phyloP scores from a whole-genome alignment of 2,888 invertebrate genomes.

The Lissocephala sabroskyi region DNA sequence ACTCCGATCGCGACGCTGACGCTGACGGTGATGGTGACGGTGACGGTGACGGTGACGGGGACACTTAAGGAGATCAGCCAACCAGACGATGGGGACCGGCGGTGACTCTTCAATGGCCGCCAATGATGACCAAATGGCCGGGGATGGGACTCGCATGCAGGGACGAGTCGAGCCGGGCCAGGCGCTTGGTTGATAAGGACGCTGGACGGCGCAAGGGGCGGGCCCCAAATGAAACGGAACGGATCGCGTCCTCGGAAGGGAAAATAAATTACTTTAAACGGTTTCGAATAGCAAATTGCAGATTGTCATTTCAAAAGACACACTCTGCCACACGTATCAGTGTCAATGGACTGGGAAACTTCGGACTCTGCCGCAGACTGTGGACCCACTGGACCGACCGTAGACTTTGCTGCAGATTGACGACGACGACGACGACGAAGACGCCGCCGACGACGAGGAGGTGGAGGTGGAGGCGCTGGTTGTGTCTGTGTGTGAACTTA shows the following conservation, averaged over 20 bases:
- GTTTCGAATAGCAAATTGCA: conserved; percentile 68
- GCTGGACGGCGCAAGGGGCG: no score
- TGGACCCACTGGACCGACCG: not conserved
- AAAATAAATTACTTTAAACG: conserved; percentile 67
- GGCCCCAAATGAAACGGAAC: conserved; percentile 6
- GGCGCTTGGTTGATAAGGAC: no score
- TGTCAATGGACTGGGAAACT: conserved; percentile 42
- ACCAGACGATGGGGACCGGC: no score
- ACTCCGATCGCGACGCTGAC: not conserved
- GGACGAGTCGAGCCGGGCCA: no score
- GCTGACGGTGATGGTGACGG: not conserved
- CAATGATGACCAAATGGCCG: no score
- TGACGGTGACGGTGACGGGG: conserved; percentile 14
- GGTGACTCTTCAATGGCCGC: no score
- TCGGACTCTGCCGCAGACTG: conserved; percentile 12
- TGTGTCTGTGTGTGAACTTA: conserved; percentile 35
- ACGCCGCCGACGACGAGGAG: not conserved
- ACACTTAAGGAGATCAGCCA: not conserved
- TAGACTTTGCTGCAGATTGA: no score
- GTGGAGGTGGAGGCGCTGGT: conserved; percentile 1
- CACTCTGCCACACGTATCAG: conserved; percentile 57
- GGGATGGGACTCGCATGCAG: no score
- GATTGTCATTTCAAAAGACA: conserved; percentile 64
- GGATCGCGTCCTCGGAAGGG: conserved; percentile 40
- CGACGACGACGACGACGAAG: no score